phyloP scores from a whole-genome alignment of 2,797 vertebrate genomes.

The Okamejei kenojei region DNA sequence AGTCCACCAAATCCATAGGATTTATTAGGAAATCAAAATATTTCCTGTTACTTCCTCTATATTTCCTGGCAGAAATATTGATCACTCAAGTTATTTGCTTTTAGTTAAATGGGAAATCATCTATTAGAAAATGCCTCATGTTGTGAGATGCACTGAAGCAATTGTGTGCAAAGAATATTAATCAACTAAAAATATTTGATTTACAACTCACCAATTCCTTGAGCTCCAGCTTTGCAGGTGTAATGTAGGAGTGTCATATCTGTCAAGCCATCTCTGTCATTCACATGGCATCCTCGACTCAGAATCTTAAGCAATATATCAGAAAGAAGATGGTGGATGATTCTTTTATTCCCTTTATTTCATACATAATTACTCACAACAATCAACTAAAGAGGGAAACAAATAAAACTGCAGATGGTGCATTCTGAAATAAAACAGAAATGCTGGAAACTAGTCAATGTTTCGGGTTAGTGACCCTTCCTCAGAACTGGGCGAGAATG shows the following conservation, averaged over 20 bases:
- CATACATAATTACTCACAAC: too few relatives aligned
- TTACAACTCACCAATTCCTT: conserved; percentile 80
- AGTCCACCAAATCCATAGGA: too few relatives aligned
- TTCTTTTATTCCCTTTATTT: background rate
- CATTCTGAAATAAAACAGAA: too few relatives aligned
- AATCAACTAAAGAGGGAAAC: too few relatives aligned
- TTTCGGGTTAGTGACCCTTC: too few relatives aligned
- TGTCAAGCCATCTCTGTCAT: conserved; percentile 89
- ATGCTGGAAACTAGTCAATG: too few relatives aligned
- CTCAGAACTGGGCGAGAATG: too few relatives aligned
- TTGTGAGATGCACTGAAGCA: background rate
- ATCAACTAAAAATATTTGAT: conserved; percentile 26
- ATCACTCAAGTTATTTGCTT: background rate
- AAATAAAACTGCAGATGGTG: too few relatives aligned
- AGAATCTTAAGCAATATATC: conserved; percentile 69
- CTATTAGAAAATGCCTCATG: background rate
- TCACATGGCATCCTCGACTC: conserved; percentile 87
- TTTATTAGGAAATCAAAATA: too few relatives aligned
- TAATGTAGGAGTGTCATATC: conserved; percentile 97
- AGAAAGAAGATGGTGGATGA: background rate
- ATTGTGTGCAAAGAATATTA: background rate
- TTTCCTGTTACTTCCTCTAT: too few relatives aligned
- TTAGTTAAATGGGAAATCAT: background rate
- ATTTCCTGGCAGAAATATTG: background rate
- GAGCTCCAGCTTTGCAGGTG: conserved; percentile 86